A percentile compares a stretch with the other conserved stretches of the same genome.
phyloP scores from a whole-genome alignment of 2,888 invertebrate genomes.

The Leptinotarsa juncta region DNA sequence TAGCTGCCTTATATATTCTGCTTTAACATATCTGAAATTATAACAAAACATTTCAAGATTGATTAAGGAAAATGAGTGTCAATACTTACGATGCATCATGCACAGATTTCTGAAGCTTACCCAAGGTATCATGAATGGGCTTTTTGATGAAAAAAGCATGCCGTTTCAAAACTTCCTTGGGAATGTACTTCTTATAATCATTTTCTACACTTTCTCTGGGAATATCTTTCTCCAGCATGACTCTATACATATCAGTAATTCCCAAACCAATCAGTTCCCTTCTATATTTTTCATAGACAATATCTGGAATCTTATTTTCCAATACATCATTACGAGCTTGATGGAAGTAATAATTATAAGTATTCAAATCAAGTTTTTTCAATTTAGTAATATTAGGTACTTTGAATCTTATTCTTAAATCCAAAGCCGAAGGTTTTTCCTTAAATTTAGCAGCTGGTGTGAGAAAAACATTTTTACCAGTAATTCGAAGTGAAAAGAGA shows the following conservation, averaged over 20 bases:
- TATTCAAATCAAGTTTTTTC: conserved; percentile 76
- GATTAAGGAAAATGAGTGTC: neutral
- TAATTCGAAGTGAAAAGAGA: conserved; percentile 80
- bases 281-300: conserved; percentile 81
- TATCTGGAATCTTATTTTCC: conserved; percentile 82
- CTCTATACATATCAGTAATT: conserved; percentile 88
- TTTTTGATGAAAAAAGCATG: conserved; percentile 83
- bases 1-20: conserved; percentile 83
- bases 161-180: conserved; percentile 79
- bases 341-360: conserved; percentile 88
- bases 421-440: conserved; percentile 68
- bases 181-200: conserved; percentile 86
- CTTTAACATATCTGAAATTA: conserved; percentile 74
- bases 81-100: conserved; percentile 72
- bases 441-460: conserved; percentile 72
- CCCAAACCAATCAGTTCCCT: conserved; percentile 85
- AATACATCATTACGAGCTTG: conserved; percentile 87
- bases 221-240: conserved; percentile 80
- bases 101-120: conserved; percentile 69
- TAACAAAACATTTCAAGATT: neutral
- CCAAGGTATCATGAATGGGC: conserved; percentile 77
- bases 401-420: conserved; percentile 85
- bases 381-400: conserved; percentile 73
- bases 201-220: conserved; percentile 76
- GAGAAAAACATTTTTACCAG: conserved; percentile 76